phyloP scores from a whole-genome alignment of 2,888 invertebrate genomes.

The Eurois occulta region DNA sequence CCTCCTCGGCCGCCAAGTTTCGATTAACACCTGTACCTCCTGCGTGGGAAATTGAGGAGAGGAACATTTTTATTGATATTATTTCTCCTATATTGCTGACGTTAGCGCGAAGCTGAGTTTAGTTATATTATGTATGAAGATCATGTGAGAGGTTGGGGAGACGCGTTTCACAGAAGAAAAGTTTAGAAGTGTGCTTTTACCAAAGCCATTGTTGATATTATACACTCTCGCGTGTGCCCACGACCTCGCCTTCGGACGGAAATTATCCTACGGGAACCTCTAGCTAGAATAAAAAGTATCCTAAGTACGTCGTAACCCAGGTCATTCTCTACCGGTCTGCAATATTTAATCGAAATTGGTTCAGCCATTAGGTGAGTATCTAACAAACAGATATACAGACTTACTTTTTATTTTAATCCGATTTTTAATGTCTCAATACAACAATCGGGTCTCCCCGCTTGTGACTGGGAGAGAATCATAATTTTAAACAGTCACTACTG shows the following conservation, averaged over 20 bases:
- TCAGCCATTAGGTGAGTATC: background rate
- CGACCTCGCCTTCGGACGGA: background rate
- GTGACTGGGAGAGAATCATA: background rate
- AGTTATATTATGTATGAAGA: background rate
- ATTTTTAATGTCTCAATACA: background rate
- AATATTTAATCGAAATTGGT: background rate
- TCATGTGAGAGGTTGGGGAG: background rate
- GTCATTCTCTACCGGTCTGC: background rate
- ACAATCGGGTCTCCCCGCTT: background rate
- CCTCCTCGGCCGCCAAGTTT: conserved; percentile 61
- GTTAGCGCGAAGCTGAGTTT: background rate
- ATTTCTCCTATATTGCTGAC: background rate
- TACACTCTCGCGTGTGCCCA: background rate
- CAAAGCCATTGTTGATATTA: background rate
- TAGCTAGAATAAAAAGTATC: background rate
- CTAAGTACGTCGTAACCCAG: background rate
- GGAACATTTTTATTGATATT: background rate
- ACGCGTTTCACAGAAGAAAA: background rate
- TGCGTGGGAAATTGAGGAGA: conserved; percentile 18
- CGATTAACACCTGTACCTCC: conserved; percentile 78
- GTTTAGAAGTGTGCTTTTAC: background rate
- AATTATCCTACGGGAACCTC: background rate
- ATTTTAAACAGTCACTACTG: background rate
- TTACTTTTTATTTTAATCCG: background rate
- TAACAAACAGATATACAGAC: background rate